Evolutionary conservation across 2,888 invertebrate species (phyloP).

Genomic region (Magallana nippona): DNA sequence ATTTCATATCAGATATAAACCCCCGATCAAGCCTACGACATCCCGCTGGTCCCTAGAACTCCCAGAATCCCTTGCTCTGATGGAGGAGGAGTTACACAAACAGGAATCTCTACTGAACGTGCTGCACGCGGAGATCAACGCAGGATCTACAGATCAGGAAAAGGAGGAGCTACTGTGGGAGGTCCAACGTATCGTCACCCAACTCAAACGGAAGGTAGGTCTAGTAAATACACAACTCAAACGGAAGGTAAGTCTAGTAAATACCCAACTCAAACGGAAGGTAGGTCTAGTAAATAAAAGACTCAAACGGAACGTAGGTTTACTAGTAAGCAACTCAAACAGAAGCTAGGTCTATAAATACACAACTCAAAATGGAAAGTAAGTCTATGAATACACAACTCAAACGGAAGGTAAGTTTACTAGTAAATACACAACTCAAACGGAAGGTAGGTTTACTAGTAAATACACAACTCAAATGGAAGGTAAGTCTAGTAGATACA

Average conservation of each 20-base stretch:
- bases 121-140: slow-evolving; percentile 93
- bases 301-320: slow-evolving; percentile 87
- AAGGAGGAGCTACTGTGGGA: slow-evolving; percentile 97
- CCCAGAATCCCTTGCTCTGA: slow-evolving; percentile 87
- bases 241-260: too few species aligned
- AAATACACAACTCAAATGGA: slow-evolving; percentile 86
- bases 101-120: slow-evolving; percentile 93
- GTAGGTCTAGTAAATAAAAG: too few species aligned
- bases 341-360: slow-evolving; percentile 87
- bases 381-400: too few species aligned
- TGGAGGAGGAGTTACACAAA: slow-evolving; percentile 90
- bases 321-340: slow-evolving; percentile 96
- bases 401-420: slow-evolving; percentile 88
- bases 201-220: slow-evolving; percentile 90
- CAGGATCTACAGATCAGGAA: slow-evolving; percentile 90
- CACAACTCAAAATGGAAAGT: too few species aligned
- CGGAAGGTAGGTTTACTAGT: slow-evolving; percentile 89
- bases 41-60: slow-evolving; percentile 81
- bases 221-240: too few species aligned
- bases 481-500: slow-evolving; percentile 70
- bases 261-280: slow-evolving; percentile 92
- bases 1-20: slow-evolving; percentile 84
- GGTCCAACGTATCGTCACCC: slow-evolving; percentile 95
- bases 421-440: too few species aligned
- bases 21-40: slow-evolving; percentile 86